Conservation (phyloP, 2,797 vertebrate genomes). For the Psittacula echo region DNA sequence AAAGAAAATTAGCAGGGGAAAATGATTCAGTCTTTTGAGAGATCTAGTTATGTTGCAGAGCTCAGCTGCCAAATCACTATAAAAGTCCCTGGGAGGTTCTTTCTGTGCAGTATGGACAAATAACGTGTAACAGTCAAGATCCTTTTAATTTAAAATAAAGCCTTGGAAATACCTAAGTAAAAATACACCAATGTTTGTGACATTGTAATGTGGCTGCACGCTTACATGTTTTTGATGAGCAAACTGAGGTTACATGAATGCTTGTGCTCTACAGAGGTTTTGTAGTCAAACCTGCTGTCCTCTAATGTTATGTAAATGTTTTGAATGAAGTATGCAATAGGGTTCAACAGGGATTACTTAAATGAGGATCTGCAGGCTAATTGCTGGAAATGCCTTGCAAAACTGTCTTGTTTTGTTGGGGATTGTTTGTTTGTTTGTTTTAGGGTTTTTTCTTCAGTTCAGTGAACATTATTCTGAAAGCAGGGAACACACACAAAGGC, state of each 20-base stretch:
- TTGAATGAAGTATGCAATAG: background rate
- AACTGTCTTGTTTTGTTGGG: background rate
- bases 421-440: background rate
- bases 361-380: background rate
- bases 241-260: background rate
- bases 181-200: background rate
- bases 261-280: background rate
- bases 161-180: background rate
- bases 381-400: background rate
- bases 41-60: conserved; percentile 5
- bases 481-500: background rate
- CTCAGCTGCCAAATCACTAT: conserved; percentile 18
- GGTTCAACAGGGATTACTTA: background rate
- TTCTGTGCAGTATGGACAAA: background rate
- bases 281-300: background rate
- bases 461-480: background rate
- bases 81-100: conserved; percentile 8
- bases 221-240: background rate
- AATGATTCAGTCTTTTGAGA: conserved; percentile 2
- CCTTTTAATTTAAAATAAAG: background rate
- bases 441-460: background rate
- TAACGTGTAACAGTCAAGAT: background rate
- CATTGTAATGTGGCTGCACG: background rate
- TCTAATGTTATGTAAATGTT: background rate
- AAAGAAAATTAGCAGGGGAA: conserved; percentile 31